A percentile compares a stretch with the other conserved stretches of the same genome.
phyloP scores from a whole-genome alignment of 2,797 vertebrate genomes.

The Dendrocincla fuliginosa region DNA sequence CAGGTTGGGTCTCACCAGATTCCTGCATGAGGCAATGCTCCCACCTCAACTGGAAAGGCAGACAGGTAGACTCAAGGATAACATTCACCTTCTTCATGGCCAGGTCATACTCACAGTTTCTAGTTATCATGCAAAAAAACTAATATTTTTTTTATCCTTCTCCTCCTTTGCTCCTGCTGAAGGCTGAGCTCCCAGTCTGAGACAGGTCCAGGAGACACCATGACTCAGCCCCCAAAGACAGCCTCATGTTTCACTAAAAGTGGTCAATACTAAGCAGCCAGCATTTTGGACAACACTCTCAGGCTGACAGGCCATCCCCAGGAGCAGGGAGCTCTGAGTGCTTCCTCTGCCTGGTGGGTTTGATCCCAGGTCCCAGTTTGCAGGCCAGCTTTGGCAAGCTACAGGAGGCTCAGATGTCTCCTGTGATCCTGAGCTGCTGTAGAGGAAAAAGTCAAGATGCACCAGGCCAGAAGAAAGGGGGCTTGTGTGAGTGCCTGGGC shows the following conservation, averaged over 20 bases:
- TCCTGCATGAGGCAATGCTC: neutral
- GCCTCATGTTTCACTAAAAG: neutral
- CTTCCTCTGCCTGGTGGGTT: neutral
- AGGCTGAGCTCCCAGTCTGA: neutral
- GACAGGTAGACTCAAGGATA: neutral
- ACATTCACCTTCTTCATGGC: neutral
- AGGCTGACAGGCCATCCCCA: rapidly evolving
- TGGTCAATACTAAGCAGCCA: neutral
- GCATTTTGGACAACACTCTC: neutral
- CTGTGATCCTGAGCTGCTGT: neutral
- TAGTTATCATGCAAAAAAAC: rapidly evolving
- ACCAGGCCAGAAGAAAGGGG: neutral
- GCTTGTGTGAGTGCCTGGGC: neutral
- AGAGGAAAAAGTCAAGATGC: neutral
- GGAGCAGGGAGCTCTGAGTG: neutral
- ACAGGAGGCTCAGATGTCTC: neutral
- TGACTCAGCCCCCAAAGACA: neutral
- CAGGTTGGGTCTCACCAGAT: neutral
- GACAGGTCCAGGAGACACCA: neutral
- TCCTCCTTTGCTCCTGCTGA: neutral
- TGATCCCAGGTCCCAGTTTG: neutral
- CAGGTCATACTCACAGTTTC: neutral
- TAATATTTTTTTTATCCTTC: neutral
- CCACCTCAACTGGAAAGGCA: neutral
- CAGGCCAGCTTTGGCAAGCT: neutral